Base-by-base conservation (phyloP, 2,113 vertebrate genomes). In the Gobio gobio region DNA sequence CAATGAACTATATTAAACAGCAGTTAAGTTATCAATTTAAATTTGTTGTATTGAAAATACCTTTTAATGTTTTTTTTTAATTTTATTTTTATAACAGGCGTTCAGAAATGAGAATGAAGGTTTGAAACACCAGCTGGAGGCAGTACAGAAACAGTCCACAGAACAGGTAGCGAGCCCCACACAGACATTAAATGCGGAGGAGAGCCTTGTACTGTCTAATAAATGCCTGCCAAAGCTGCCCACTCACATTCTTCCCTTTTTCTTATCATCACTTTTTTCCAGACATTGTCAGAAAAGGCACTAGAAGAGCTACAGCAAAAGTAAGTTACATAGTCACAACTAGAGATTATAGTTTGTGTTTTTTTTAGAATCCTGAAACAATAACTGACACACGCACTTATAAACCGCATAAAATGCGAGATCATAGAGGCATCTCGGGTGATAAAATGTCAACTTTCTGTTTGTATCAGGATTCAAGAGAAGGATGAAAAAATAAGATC, bases 221-320 rank as follows among this genome's bases (percentile, higher is more conserved):
- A 16, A 40, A 26, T 51, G 1, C 58, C 36, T 0, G 47, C 74
- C 24, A 36, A 77, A 36, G 49, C 54, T 83, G 59, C 86, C 45
- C 1, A 10, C 10, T 80, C n/a, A 43, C 56, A 13, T 59, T 51
- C 10, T 72, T 70, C 40, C 40, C 29, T 10, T 45, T 70, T 36
- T 75, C 33, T 14, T 43, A 22, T 29, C 6, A 33, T 18, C 51
- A 47, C 56, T 5, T 3, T 73, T 18, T 86, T 86, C 81, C 91
- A 99, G 98, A 93, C 94, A 88, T 94, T 95, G 29, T 96, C 97
- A 87, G 94, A 95, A 1, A 94, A 93, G 2, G 70, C 94, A 83
- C 92, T 98, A 86, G 96, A 97, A 88, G 97, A 97, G 82, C 94
- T 99, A 56, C 96, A 97, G 89, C 95, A 90, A 93, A 94, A 93